Base-by-base conservation (phyloP, 2,888 invertebrate genomes). In the Pachycephus smyrnensis region DNA sequence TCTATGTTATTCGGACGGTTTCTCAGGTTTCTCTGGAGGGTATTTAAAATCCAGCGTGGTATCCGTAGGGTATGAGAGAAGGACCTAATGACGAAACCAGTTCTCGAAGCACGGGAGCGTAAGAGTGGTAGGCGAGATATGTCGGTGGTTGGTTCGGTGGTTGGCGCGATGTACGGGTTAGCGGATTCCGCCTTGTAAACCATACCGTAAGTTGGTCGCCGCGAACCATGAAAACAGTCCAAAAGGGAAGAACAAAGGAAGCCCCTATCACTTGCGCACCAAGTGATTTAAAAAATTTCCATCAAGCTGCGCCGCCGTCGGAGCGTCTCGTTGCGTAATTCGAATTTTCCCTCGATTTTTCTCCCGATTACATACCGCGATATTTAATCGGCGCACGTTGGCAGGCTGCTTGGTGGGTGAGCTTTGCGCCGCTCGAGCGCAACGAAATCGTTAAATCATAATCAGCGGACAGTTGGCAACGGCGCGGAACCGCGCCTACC, bases 41-140 rank as follows among this genome's bases (percentile, higher is more conserved):
- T 81, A 85, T 85, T 85, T 85, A 85, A 85, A 85, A 85, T 83
- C 83, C 84, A 82, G 81, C 81, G 76, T 33, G 33, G 74, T 33
- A 74, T 23, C 55, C 73, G 35, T 37, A 33, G 74, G 73, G 74
- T 23, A 37, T 68, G 73, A 77, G 69, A 75, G 73, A 55, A 68
- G 69, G 71, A 71, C 55, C 79, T 83, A 83, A 86, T 84, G 88
- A 88, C 84, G 85, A 87, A 89, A 89, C 89, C 89, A 89, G 89
- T 89, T 89, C 88, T 88, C 82, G 86, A 84, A 75, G 75, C 73
- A 74, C 37, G 68, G 73, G 85, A 87, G 88, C 88, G 88, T 86
- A 88, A 88, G 85, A 88, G 87, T 80, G 86, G 88, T 85, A 87
- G 85, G 83, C 83, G 81, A 81, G 40, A 80, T 80, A 80, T 37